Evolutionary conservation across 2,113 vertebrate species (phyloP), one percentile per base, ranked within the genome.

Genomic region (Rana temporaria): DNA sequence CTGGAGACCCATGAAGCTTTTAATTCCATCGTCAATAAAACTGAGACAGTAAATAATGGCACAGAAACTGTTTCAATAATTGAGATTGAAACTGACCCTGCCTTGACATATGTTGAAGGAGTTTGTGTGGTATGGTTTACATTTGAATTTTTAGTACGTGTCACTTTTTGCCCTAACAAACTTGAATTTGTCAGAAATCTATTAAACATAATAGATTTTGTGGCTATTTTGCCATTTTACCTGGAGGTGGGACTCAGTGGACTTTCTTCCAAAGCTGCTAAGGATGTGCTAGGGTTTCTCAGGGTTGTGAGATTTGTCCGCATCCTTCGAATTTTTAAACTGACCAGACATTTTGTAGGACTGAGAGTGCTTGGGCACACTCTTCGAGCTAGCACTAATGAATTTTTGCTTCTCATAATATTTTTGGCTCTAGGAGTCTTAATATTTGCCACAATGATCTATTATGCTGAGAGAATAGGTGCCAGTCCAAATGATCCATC

Each of bases 381-480:
- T 0, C 94, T 99, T 66, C 91, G 97, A 70, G 98, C 98, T 77
- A 98, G 97, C 85, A 97, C 96, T 55, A 99, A 99, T 12, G 98
- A 99, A 85, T 99, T 99, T 91, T 91, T 99, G 90, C 95, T 99
- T 87, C 95, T 99, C 85, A 97, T 99, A 82, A 99, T 99, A 91
- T 99, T 99, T 91, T 92, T 99, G 86, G 97, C 98, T 2, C 93
- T 95, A 56, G 97, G 97, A 84, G 98, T 99, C 84, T 94, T 99
- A 88, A 99, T 99, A 92, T 99, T 99, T 87, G 98, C 98, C 85
- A 99, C 98, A 70, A 99, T 99, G 97, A 99, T 99, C 92, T 99
- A 99, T 91, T 99, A 98, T 66, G 98, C 98, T 0, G 98, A 99
- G 81, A 90, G 97, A 62, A 96, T 99, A 4, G 98, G 98, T 16